A percentile compares a stretch with the other conserved stretches of the same genome.
Conservation (phyloP, 2,888 invertebrate species). For the Aphodius granarius region DNA sequence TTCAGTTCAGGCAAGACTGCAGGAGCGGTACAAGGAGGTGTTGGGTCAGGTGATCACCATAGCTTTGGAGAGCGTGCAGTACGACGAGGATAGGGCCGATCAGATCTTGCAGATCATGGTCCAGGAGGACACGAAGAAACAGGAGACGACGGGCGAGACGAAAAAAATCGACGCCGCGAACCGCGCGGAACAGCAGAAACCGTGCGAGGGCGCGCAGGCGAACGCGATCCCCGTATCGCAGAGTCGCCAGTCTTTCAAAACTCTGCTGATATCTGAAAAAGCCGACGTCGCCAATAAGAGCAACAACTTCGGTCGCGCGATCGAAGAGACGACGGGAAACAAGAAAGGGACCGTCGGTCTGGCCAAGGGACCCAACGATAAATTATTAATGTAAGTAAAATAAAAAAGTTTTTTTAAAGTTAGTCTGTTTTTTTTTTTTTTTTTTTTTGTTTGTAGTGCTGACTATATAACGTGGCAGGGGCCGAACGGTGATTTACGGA, state of each 20-base stretch:
- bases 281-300: conserved; percentile 40
- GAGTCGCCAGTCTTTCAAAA: conserved; percentile 52
- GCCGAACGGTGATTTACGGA: conserved; percentile 66
- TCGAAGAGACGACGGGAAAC: conserved; percentile 36
- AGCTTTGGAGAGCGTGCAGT: conserved; percentile 87
- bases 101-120: conserved; percentile 76
- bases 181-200: not conserved
- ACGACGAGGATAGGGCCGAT: conserved; percentile 78
- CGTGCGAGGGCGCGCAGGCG: no score
- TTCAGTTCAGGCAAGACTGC: conserved; percentile 71
- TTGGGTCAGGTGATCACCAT: conserved; percentile 81
- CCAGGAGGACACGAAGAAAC: conserved; percentile 60
- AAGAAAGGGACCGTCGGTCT: conserved; percentile 69
- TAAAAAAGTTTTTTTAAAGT: no score
- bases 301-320: conserved; percentile 41
- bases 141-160: not conserved
- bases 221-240: conserved; percentile 45
- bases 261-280: conserved; percentile 47
- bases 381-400: conserved; percentile 76
- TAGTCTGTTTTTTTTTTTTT: conserved; percentile 19
- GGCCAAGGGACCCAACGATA: conserved; percentile 79
- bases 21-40: conserved; percentile 72
- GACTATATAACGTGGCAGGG: conserved; percentile 87
- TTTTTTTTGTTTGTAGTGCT: conserved; percentile 57
- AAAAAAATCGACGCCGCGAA: not conserved